Evolutionary conservation across 1,140 invertebrate genomes (phyloP).

Genomic region (Hylaeus anthracinus): DNA sequence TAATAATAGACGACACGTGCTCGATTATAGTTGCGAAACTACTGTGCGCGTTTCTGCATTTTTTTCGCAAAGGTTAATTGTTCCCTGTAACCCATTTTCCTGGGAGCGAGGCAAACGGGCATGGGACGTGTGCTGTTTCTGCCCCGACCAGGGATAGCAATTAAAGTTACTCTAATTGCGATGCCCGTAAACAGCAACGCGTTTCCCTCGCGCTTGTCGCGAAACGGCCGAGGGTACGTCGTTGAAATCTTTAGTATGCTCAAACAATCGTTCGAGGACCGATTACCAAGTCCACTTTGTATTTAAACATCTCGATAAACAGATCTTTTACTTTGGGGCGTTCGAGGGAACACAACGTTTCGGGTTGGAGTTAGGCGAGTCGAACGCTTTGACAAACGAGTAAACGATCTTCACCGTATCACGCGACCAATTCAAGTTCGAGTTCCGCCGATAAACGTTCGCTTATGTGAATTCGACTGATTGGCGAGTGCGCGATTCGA

Average conservation of each 20-base stretch:
- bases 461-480: too few relatives aligned
- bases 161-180: conserved; percentile 45
- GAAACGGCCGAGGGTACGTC: background rate
- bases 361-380: too few relatives aligned
- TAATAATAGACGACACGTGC: conserved; percentile 8
- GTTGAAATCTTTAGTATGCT: background rate
- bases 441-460: too few relatives aligned
- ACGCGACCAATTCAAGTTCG: too few relatives aligned
- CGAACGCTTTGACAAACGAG: too few relatives aligned
- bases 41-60: background rate
- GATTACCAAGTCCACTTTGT: too few relatives aligned
- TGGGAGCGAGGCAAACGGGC: background rate
- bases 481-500: too few relatives aligned
- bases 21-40: conserved; percentile 9
- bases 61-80: conserved; percentile 26
- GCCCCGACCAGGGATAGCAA: conserved; percentile 14
- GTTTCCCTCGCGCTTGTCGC: background rate
- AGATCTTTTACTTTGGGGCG: too few relatives aligned
- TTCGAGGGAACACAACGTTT: too few relatives aligned
- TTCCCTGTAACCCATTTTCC: conserved; percentile 5
- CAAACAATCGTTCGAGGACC: background rate
- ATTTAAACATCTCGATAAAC: too few relatives aligned
- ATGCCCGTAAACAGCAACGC: conserved; percentile 28
- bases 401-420: too few relatives aligned
- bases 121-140: background rate